Conservation (phyloP, 2,113 vertebrate genomes). For the Gnathonemus longibarbis region DNA sequence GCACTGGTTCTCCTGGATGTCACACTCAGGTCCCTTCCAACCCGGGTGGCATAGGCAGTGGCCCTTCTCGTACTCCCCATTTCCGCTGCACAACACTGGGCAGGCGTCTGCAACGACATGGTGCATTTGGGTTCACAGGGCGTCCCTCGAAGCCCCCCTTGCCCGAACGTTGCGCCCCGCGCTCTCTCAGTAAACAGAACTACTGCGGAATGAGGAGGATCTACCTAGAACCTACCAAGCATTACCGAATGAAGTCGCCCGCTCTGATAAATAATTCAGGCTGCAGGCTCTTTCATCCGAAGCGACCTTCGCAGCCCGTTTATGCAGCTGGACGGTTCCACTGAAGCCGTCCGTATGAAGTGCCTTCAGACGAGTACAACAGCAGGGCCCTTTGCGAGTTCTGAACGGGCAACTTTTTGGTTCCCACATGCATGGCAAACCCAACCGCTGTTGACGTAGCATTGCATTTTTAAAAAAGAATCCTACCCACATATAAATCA, state of each 20-base stretch:
- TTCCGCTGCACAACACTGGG: conserved; percentile 89
- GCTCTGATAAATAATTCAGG: neutral
- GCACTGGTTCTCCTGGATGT: conserved; percentile 89
- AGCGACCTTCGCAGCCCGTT: neutral
- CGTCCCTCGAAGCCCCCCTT: neutral
- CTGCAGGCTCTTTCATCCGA: neutral
- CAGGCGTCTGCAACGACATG: conserved; percentile 76
- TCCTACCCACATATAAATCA: neutral
- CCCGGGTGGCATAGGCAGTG: conserved; percentile 82
- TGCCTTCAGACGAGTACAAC: neutral
- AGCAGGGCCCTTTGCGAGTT: neutral
- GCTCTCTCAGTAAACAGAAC: neutral
- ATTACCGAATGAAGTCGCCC: neutral
- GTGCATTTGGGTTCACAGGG: neutral
- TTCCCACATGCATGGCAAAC: neutral
- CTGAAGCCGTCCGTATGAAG: neutral
- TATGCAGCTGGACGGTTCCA: neutral
- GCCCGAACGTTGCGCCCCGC: neutral
- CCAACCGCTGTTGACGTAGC: neutral
- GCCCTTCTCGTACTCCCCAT: conserved; percentile 90
- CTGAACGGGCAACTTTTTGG: neutral
- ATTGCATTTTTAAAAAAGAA: neutral
- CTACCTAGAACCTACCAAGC: neutral
- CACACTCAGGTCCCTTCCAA: conserved; percentile 92
- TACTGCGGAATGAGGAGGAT: neutral